Conservation (phyloP, 1,140 invertebrate species). For the Pogonomyrmex californicus region DNA sequence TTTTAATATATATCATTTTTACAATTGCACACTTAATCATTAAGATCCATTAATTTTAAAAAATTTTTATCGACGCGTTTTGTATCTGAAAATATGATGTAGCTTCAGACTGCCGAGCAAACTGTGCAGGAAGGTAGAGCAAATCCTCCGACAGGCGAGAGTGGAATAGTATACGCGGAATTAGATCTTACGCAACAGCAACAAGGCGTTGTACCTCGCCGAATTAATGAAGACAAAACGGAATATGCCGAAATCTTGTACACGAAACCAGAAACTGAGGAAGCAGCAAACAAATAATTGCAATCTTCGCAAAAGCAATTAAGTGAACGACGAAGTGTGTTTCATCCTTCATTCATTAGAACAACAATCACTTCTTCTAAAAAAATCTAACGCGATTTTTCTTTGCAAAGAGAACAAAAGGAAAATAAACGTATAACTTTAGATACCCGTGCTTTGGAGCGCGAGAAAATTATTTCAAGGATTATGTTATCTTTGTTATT, state of each 20-base stretch:
- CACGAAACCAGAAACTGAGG: constrained; percentile 82
- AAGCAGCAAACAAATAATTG: constrained; percentile 76
- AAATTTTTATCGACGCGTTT: background rate
- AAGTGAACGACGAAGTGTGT: background rate
- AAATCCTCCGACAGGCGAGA: constrained; percentile 75
- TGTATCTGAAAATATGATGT: background rate
- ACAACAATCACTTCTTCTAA: background rate
- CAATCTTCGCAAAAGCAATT: constrained; percentile 19
- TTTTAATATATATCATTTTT: too few relatives aligned
- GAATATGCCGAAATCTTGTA: constrained; percentile 88
- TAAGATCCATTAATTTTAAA: background rate
- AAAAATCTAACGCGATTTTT: background rate
- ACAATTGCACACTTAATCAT: background rate
- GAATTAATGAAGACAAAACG: constrained; percentile 86
- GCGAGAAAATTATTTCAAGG: background rate
- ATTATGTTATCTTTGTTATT: background rate
- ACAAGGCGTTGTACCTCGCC: constrained; percentile 77
- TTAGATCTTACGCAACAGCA: constrained; percentile 85
- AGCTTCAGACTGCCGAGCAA: constrained; percentile 64
- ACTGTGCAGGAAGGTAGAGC: constrained; percentile 58
- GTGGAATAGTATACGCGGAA: constrained; percentile 87
- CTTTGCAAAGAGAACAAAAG: background rate
- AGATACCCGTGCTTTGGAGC: background rate
- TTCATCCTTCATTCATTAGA: background rate
- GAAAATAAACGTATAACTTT: background rate